phyloP scores from a whole-genome alignment of 2,113 vertebrate genomes.

The Amia ocellicauda region DNA sequence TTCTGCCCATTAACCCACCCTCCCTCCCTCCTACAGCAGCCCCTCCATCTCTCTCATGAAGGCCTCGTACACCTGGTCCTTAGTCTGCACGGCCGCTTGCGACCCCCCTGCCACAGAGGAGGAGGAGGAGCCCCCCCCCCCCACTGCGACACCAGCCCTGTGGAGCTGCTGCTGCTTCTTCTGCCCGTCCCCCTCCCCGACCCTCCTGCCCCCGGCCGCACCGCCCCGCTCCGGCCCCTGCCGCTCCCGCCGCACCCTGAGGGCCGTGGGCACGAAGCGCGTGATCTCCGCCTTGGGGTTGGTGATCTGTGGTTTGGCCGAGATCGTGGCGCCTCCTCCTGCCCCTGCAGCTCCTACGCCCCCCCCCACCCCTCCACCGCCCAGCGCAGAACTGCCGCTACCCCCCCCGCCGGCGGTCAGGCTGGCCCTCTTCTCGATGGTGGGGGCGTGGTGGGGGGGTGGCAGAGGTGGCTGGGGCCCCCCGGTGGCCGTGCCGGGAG shows the following conservation, averaged over 20 bases:
- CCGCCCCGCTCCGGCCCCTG: conserved; percentile 41
- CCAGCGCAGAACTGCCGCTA: conserved; percentile 29
- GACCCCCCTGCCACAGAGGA: conserved; percentile 65
- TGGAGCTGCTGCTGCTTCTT: conserved; percentile 56
- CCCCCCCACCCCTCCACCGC: conserved; percentile 19
- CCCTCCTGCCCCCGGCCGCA: conserved; percentile 33
- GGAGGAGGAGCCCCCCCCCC: conserved; percentile 50
- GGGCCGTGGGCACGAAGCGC: conserved; percentile 89
- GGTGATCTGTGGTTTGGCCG: conserved; percentile 96
- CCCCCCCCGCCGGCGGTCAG: conserved; percentile 51
- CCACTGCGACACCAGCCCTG: too few species aligned
- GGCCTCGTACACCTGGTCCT: conserved; percentile 96
- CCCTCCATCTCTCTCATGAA: conserved; percentile 99
- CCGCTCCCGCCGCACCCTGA: conserved; percentile 89
- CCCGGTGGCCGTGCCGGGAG: conserved; percentile 54
- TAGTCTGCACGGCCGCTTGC: conserved; percentile 86
- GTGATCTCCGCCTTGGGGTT: conserved; percentile 96
- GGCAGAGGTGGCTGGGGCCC: conserved; percentile 26
- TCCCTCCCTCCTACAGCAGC: conserved; percentile 65
- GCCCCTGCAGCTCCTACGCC: neutral
- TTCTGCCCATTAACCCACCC: too few species aligned
- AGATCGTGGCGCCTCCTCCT: conserved; percentile 79
- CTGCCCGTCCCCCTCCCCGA: conserved; percentile 68
- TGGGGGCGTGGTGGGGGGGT: conserved; percentile 56
- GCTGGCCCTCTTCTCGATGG: conserved; percentile 69